Base-by-base conservation (phyloP, 1,140 invertebrate species). In the Asbolus verrucosus region DNA sequence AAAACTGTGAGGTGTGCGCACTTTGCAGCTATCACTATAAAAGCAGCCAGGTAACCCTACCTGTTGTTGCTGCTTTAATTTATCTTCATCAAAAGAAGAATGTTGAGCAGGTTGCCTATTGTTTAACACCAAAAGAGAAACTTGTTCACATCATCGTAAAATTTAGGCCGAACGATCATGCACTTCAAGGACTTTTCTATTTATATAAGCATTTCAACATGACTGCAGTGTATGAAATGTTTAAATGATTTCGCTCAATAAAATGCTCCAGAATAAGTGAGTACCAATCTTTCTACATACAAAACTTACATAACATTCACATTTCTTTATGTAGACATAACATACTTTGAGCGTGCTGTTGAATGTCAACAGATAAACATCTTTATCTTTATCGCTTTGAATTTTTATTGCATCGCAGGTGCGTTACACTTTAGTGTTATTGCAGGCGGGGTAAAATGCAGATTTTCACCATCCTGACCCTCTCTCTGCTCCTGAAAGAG, bases 231-330 rank as follows among this genome's bases (percentile, higher is more conserved):
- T n/a, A 65, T 18, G 31, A 16, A 4, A 36, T 36, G 21, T 65
- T 65, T 59, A 46, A 67, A 60, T 60, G 50, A 60, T 36, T 59
- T 38, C 65, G 21, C 60, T 67, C 41, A 38, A 21, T 30, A 50
- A 67, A 38, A 19, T 67, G 65, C 46, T 67, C 5, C 65, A 67
- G 24, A 38, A 16, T 9, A 67, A 67, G 65, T 67, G 31, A 67
- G 65, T 67, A 67, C 13, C 1, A 15, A 38, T 5, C n/a, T 38
- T 43, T 43, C 11, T 50, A 27, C 9, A 8, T n/a, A 6, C 19
- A 50, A n/a, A n/a, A 6, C 43, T 50, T 50, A 18, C 46, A 13
- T 16, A 43, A 43, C 39, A 4, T 4, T 16, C 39, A 27, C 19
- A n/a, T 46, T 16, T 9, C 21, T 3, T n/a, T 54, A n/a, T 54